A percentile compares a stretch with the other conserved stretches of the same genome.
These are phyloP conservation scores for Falco berigora DNA, from an alignment of 2,797 vertebrate species.

Conservation along the genomic window DNA sequence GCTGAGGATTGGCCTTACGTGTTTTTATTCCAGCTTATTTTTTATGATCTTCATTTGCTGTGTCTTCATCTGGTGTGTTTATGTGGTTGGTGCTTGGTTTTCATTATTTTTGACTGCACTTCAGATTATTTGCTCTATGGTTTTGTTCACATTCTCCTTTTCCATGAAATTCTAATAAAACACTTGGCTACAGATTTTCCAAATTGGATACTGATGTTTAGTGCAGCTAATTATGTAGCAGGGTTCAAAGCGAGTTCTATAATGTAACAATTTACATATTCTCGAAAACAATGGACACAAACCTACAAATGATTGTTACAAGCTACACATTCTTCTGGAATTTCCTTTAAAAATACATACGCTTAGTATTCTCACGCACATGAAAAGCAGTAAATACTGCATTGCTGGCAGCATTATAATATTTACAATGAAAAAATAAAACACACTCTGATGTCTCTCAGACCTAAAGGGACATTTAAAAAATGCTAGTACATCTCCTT, in stretches of 20 bases:
- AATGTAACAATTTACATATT: slow-evolving; percentile 48
- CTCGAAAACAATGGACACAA: slow-evolving; percentile 62
- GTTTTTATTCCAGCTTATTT: slow-evolving; percentile 44
- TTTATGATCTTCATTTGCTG: slow-evolving; percentile 49
- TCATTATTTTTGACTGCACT: slow-evolving; percentile 53
- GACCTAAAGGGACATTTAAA: background rate
- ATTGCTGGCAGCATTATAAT: slow-evolving; percentile 7
- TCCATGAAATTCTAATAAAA: slow-evolving; percentile 64
- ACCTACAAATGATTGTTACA: slow-evolving; percentile 63
- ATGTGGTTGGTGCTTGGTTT: slow-evolving; percentile 50
- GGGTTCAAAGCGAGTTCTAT: slow-evolving; percentile 61
- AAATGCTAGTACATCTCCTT: background rate
- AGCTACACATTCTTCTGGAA: slow-evolving; percentile 61
- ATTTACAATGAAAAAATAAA: slow-evolving; percentile 8
- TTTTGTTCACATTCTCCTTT: slow-evolving; percentile 39
- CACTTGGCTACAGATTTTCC: slow-evolving; percentile 47
- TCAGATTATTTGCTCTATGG: slow-evolving; percentile 29
- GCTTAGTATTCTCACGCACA: slow-evolving; percentile 65
- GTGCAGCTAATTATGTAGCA: slow-evolving; percentile 36
- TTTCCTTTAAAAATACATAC: slow-evolving; percentile 63
- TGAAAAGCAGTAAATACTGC: slow-evolving; percentile 53
- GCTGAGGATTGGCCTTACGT: background rate
- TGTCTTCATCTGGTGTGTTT: slow-evolving; percentile 58
- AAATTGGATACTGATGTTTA: slow-evolving; percentile 68
- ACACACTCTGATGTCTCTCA: background rate